Conservation (phyloP, 2,888 invertebrate species). For the Aplocera efformata region DNA sequence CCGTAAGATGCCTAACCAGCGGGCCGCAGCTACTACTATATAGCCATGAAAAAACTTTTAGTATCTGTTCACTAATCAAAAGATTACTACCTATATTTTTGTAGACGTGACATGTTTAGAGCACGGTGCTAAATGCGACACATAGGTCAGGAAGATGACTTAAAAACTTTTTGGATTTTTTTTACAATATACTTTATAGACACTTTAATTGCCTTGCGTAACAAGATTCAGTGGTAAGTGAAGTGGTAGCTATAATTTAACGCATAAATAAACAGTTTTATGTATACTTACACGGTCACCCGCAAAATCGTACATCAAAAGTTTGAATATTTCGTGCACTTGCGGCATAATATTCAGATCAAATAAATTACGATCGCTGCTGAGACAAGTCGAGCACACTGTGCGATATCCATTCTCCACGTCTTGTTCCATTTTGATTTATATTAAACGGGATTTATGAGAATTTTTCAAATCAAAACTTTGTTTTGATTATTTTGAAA, state of each 20-base stretch:
- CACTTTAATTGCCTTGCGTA: too few relatives aligned
- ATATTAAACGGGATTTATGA: slow-evolving; percentile 25
- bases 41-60: too few relatives aligned
- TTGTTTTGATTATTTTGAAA: slow-evolving; percentile 55
- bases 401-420: slow-evolving; percentile 55
- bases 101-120: too few relatives aligned
- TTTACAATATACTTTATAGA: too few relatives aligned
- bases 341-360: slow-evolving; percentile 48
- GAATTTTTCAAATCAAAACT: slow-evolving; percentile 34
- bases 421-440: slow-evolving; percentile 65
- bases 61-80: too few relatives aligned
- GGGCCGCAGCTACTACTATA: too few relatives aligned
- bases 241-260: not conserved
- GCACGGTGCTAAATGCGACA: too few relatives aligned
- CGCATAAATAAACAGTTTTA: slow-evolving; percentile 20
- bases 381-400: slow-evolving; percentile 64
- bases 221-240: too few relatives aligned
- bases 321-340: slow-evolving; percentile 58
- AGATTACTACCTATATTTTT: too few relatives aligned
- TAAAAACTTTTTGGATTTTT: too few relatives aligned
- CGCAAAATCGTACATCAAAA: slow-evolving; percentile 68
- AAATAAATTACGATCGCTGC: slow-evolving; percentile 60
- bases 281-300: slow-evolving; percentile 58
- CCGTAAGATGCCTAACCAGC: too few relatives aligned
- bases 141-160: too few relatives aligned